Conservation (phyloP, 2,888 invertebrate genomes). For the Tenthredo distinguenda region DNA sequence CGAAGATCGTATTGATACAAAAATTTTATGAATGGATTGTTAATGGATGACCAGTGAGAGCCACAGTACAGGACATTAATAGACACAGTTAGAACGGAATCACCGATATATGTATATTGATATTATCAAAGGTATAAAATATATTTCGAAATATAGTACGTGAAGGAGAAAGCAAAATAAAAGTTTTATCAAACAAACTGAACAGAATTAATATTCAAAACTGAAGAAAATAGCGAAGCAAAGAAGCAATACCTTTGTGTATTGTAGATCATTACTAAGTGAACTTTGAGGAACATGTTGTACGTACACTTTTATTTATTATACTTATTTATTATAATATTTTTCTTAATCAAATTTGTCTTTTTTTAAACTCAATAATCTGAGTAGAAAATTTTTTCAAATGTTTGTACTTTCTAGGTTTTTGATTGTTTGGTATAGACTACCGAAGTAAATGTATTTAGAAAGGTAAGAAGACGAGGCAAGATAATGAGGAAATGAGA, state of each 20-base stretch:
- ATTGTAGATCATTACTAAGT: neutral
- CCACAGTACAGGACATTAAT: too few relatives aligned
- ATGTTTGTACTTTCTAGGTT: too few relatives aligned
- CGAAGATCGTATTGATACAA: too few relatives aligned
- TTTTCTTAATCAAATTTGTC: neutral
- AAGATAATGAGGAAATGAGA: too few relatives aligned
- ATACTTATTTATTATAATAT: neutral
- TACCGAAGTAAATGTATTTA: too few relatives aligned
- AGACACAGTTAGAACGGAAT: too few relatives aligned
- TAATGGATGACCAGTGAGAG: too few relatives aligned
- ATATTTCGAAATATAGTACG: conserved; percentile 2
- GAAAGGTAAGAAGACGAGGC: too few relatives aligned
- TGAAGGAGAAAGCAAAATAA: neutral
- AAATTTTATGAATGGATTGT: too few relatives aligned
- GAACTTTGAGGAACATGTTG: neutral
- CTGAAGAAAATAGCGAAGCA: neutral
- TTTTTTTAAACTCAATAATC: neutral
- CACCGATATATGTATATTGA: neutral
- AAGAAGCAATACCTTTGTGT: neutral
- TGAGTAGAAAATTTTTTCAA: neutral
- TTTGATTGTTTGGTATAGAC: too few relatives aligned
- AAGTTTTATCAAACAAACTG: neutral
- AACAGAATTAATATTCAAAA: neutral
- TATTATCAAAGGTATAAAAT: neutral
- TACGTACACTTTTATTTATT: neutral